phyloP scores from a whole-genome alignment of 2,888 invertebrate genomes.

The Lysandra bellargus region DNA sequence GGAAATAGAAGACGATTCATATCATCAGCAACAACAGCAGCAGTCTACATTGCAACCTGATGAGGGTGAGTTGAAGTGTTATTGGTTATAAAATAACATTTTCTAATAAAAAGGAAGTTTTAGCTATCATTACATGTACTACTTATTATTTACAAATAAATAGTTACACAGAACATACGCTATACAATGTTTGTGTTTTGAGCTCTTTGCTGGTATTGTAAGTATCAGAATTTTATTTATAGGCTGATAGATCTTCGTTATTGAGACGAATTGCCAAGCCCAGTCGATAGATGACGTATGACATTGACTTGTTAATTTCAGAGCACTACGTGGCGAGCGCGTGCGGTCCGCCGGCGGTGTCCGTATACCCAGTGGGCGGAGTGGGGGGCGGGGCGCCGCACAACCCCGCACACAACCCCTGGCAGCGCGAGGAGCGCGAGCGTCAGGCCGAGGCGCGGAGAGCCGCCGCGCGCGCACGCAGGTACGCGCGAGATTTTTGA shows the following conservation, averaged over 20 bases:
- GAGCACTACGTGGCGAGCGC: conserved; percentile 85
- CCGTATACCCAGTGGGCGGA: conserved; percentile 76
- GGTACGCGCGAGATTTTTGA: conserved; percentile 45
- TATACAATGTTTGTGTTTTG: no score
- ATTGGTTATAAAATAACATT: conserved; percentile 37
- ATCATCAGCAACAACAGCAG: conserved; percentile 42
- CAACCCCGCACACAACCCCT: conserved; percentile 84
- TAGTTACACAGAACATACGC: no score
- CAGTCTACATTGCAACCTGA: conserved; percentile 55
- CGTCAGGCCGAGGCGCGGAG: conserved; percentile 77
- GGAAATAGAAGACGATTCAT: conserved; percentile 57
- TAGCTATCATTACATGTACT: no score
- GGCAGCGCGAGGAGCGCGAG: conserved; percentile 96
- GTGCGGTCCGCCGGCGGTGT: conserved; percentile 86
- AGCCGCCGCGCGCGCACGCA: conserved; percentile 50
- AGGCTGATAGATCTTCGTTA: no score
- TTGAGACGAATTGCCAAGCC: no score
- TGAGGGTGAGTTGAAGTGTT: conserved; percentile 44
- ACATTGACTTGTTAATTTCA: conserved; percentile 38
- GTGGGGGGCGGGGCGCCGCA: conserved; percentile 42
- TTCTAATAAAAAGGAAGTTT: no score
- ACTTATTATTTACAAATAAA: no score
- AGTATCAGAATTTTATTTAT: no score
- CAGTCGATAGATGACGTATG: no score
- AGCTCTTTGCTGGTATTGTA: no score